These are phyloP conservation scores for Drosophila nikananu DNA, from an alignment of 1,140 invertebrate genomes.

Conservation along the genomic window DNA sequence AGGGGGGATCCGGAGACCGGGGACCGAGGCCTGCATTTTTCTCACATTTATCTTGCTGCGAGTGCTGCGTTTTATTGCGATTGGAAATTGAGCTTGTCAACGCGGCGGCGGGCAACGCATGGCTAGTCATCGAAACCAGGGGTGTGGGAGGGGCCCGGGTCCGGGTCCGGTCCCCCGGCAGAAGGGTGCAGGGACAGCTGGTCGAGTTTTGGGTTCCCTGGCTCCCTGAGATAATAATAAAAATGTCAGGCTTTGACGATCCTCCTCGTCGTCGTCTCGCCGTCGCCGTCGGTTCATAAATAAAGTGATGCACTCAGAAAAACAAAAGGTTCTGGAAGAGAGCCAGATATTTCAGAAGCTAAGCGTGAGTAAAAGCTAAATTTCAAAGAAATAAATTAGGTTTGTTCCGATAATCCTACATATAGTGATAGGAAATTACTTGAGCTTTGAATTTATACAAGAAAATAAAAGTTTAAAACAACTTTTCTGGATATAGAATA, in stretches of 20 bases:
- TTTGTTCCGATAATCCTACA: neutral
- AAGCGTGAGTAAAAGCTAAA: too few species aligned
- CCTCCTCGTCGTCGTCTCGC: conserved; percentile 27
- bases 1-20: neutral
- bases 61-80: conserved; percentile 83
- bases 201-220: conserved; percentile 62
- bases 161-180: neutral
- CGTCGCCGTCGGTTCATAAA: conserved; percentile 67
- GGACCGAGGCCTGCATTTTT: conserved; percentile 70
- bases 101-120: conserved; percentile 74
- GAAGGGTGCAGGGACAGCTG: conserved; percentile 54
- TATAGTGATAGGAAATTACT: neutral
- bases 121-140: conserved; percentile 60
- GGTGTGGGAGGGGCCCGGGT: conserved; percentile 13
- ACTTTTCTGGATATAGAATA: too few species aligned
- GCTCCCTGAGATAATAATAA: conserved; percentile 67
- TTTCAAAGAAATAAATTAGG: neutral
- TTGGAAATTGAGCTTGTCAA: conserved; percentile 84
- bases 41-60: conserved; percentile 82
- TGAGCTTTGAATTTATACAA: neutral
- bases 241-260: conserved; percentile 77
- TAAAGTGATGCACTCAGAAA: conserved; percentile 48
- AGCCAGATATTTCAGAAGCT: too few species aligned
- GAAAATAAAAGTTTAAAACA: neutral
- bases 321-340: neutral